Evolutionary conservation across 2,888 invertebrate genomes (phyloP).

Genomic region (Eubasilissa splendida): DNA sequence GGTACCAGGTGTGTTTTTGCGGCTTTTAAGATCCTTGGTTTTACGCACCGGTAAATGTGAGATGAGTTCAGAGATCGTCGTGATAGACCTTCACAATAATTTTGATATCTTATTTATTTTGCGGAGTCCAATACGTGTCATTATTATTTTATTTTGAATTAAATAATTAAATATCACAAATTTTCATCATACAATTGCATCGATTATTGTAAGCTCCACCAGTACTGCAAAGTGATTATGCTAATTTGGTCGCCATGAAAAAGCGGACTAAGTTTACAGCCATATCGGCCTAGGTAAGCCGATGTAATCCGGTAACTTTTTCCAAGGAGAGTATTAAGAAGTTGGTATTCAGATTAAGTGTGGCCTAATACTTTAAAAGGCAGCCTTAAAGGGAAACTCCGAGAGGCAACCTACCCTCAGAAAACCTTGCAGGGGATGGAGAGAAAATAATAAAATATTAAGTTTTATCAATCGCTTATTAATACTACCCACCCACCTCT

Average conservation of each 20-base stretch:
- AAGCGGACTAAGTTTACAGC: slow-evolving; percentile 12
- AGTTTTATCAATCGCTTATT: background rate
- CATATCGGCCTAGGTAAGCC: slow-evolving; percentile 15
- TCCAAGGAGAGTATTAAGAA: slow-evolving; percentile 29
- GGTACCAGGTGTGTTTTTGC: no score
- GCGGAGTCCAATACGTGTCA: no score
- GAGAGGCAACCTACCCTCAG: background rate
- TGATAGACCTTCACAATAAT: no score
- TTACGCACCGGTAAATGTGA: no score
- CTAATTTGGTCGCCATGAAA: slow-evolving; percentile 27
- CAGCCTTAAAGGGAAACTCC: slow-evolving; percentile 2
- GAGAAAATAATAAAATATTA: slow-evolving; percentile 16
- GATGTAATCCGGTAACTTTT: slow-evolving; percentile 8
- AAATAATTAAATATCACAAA: no score
- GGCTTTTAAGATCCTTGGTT: no score
- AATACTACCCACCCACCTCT: no score
- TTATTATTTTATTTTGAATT: no score
- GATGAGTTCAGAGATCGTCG: no score
- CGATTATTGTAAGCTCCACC: slow-evolving; percentile 18
- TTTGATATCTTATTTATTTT: no score
- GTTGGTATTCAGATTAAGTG: slow-evolving; percentile 32
- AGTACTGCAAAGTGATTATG: slow-evolving; percentile 26
- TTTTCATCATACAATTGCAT: background rate
- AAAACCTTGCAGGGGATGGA: background rate
- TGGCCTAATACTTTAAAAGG: slow-evolving; percentile 26